Base-by-base conservation (phyloP, 2,113 vertebrate genomes). In the Thermophis baileyi region DNA sequence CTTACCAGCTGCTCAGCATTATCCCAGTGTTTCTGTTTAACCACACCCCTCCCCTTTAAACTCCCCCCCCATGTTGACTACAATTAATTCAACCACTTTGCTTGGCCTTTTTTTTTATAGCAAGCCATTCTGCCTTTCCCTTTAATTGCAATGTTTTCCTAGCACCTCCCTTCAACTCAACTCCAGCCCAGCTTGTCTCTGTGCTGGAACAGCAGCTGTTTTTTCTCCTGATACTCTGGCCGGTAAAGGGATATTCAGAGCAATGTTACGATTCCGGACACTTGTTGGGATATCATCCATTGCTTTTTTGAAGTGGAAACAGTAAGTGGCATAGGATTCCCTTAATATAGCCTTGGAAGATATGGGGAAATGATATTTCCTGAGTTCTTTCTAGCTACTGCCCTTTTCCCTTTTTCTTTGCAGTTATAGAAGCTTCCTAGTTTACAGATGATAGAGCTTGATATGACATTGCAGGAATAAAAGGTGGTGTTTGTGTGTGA, bases 31-130 rank as follows among this genome's bases (percentile, higher is more conserved):
- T 90, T 35, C 74, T 51, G 46, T 90, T 54, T 90, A 46, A 60
- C 54, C 54, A 90, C 81, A 90, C 88, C 85, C 86, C 51, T 10
- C 44, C 60, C 88, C 49, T 94, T 87, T 87, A n/a, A 4, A 86
- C 12, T 25, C 47, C 3, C 5, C 49, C 27, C n/a, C n/a, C 9
- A n/a, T 94, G 40, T 85, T 89, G 1, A 1, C 87, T 22, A 20
- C 1, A 35, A 55, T 87, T 85, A 44, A 89, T 94, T 92, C 91
- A 90, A 91, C 85, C 85, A 25, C 74, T 24, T 63, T 85, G 50
- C 87, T 2, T 18, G 0, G 57, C 89, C 35, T 57, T 55, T 93
- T 91, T n/a, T 89, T 69, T 86, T 89, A 93, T 89, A 93, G 74
- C 46, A 89, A 86, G 69, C 51, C 46, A 63, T 89, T 89, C 87